Base-by-base conservation (phyloP, 2,797 vertebrate species). In the Psittacula echo region DNA sequence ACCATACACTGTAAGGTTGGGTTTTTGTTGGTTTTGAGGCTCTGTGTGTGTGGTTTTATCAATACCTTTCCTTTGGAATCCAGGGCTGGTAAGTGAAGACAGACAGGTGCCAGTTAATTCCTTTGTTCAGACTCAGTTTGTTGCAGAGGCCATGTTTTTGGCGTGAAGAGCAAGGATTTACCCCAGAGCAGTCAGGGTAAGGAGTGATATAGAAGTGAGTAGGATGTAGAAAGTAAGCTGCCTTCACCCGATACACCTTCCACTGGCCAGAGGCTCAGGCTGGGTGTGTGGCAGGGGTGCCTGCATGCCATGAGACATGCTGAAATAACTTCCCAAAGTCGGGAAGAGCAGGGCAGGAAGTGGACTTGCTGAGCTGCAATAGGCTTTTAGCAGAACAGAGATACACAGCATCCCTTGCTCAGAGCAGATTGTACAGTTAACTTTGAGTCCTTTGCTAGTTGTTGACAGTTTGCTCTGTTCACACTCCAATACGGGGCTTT, bases 361-460 rank as follows among this genome's bases (percentile, higher is more conserved):
- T 79, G 66, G 79, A 94, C 94, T 96, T 95, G 94, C 95, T 96
- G 96, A 94, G 95, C 56, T 9, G 75, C 89, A 96, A 89, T 95
- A 89, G 93, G 95, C 76, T 94, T 96, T 86, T 95, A 91, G 93
- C 93, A 91, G 87, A 47, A 72, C 45, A 91, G 48, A 84, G 65
- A 44, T 72, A 10, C 85, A 81, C 87, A 94, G 73, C 76, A 87
- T 44, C 72, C 62, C 85, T 94, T 91, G 92, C 90, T 91, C 79
- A 23, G 87, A 96, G 92, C 94, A 96, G 82, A 87, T 83, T 95
- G 92, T 72, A 39, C 34, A 54, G 91, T 75, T 96, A 62, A 87
- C 85, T 95, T 94, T 91, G 54, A 94, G 89, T 89, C 91, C 54
- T 95, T 84, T 56, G 62, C 65, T 89, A 17, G 89, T 9, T 53